Conservation (phyloP, 2,113 vertebrate genomes). For the Rallus limicola region DNA sequence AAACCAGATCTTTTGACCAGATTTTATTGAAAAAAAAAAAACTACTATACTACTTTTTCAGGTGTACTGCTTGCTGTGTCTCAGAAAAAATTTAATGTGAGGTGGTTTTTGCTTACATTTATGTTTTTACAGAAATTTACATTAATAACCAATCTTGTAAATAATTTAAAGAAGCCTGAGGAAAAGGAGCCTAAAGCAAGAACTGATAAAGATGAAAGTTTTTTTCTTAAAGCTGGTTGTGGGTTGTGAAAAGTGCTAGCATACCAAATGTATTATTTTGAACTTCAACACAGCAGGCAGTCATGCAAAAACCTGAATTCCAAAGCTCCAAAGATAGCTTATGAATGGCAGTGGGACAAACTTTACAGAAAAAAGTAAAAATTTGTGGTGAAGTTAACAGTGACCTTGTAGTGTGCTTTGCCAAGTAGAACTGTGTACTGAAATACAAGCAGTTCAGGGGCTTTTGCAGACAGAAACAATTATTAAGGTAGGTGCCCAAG, state of each 20-base stretch:
- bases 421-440: not conserved
- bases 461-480: not conserved
- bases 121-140: not conserved
- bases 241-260: not conserved
- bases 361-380: not conserved
- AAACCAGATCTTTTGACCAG: not conserved
- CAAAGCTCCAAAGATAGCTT: not conserved
- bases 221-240: not conserved
- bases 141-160: not conserved
- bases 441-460: not conserved
- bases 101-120: not conserved
- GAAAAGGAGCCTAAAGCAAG: not conserved
- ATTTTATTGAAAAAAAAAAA: not conserved
- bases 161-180: not conserved
- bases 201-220: not conserved
- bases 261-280: accelerated
- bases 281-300: not conserved
- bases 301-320: not conserved
- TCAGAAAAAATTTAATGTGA: not conserved
- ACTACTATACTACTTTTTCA: not conserved
- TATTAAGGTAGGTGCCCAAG: not conserved
- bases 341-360: not conserved
- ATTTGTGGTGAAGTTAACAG: not conserved
- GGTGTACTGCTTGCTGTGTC: not conserved
- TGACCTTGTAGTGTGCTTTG: not conserved